Percentiles rank a stretch among this genome's conserved stretches.
phyloP scores from a whole-genome alignment of 1,140 invertebrate species.

The Copidosoma floridanum region DNA sequence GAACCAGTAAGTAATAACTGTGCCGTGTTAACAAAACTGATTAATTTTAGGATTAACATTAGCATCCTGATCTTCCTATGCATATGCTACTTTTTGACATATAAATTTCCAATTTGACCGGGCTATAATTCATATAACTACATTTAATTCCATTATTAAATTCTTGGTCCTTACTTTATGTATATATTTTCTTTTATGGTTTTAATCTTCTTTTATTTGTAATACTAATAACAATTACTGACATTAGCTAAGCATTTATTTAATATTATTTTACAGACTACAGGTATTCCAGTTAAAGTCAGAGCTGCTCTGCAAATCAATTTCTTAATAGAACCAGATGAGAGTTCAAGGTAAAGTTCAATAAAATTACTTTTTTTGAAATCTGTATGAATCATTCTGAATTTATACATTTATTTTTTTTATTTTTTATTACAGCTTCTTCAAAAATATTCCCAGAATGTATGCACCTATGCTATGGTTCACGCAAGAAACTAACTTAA shows the following conservation, averaged over 20 bases:
- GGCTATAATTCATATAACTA: too few species aligned
- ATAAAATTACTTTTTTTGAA: slow-evolving; percentile 7
- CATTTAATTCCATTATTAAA: too few species aligned
- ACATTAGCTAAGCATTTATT: too few species aligned
- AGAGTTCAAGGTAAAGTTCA: slow-evolving; percentile 58
- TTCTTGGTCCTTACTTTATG: too few species aligned
- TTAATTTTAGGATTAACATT: too few species aligned
- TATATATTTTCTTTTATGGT: too few species aligned
- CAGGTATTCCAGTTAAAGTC: slow-evolving; percentile 69
- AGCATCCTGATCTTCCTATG: too few species aligned
- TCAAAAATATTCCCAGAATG: slow-evolving; percentile 57
- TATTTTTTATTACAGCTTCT: slow-evolving; percentile 54
- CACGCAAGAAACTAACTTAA: slow-evolving; percentile 64
- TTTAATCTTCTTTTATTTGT: too few species aligned
- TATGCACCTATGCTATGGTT: slow-evolving; percentile 77
- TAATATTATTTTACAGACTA: slow-evolving; percentile 53
- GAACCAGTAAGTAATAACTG: slow-evolving; percentile 70
- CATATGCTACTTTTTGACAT: too few species aligned
- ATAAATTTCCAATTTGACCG: too few species aligned
- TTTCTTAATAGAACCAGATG: slow-evolving; percentile 62
- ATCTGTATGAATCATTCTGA: neutral
- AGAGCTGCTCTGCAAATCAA: slow-evolving; percentile 73
- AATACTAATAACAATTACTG: neutral
- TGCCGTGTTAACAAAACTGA: too few species aligned
- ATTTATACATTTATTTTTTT: too few species aligned